A percentile compares a stretch with the other conserved stretches of the same genome.
Evolutionary conservation across 2,797 vertebrate species (phyloP).

Genomic region (Artibeus jamaicensis): DNA sequence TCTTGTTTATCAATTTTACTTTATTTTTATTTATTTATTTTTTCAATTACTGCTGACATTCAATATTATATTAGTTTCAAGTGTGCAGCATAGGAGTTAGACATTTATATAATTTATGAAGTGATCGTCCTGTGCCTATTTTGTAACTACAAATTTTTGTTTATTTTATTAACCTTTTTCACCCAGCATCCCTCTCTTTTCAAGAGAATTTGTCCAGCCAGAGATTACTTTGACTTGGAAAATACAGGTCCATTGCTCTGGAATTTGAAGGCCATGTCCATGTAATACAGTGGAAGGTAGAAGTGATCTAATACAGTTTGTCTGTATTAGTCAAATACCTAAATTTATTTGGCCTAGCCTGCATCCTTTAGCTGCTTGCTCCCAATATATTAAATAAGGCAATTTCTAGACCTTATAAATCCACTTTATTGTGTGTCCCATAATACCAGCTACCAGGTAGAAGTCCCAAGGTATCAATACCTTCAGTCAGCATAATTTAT

Average conservation of each 20-base stretch:
- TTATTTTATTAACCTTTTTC: background rate
- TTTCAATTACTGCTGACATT: background rate
- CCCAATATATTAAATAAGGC: background rate
- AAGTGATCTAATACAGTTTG: background rate
- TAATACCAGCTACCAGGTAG: background rate
- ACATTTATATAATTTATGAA: background rate
- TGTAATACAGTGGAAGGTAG: background rate
- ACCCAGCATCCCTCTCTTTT: background rate
- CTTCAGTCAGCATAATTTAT: background rate
- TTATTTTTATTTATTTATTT: background rate
- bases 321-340: background rate
- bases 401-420: conserved; percentile 27
- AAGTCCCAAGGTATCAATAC: background rate
- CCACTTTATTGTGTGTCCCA: background rate
- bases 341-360: background rate
- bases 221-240: background rate
- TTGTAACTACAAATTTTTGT: background rate
- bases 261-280: background rate
- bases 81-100: background rate
- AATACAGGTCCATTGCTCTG: background rate
- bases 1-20: background rate
- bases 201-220: background rate
- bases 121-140: background rate
- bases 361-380: background rate
- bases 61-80: background rate